Base-by-base conservation (phyloP, 2,888 invertebrate genomes). In the Catocala nupta region DNA sequence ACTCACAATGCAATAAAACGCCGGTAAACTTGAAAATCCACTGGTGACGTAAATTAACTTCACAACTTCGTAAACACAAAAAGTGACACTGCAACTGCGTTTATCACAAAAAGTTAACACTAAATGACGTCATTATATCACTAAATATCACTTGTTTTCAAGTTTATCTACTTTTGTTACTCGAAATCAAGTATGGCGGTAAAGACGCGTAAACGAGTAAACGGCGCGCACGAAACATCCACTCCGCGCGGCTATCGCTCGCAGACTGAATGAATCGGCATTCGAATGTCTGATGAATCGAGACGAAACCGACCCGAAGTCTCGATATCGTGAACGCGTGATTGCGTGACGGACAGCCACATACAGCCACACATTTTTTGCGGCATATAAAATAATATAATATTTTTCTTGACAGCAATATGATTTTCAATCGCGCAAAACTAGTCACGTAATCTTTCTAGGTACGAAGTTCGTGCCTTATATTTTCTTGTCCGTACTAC, bases 1-100 rank as follows among this genome's bases (percentile, higher is more conserved):
- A 81, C 78, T 81, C 68, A 82, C 61, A 61, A 11, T 34, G 9
- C 82, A 55, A 59, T 12, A 82, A 82, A 82, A 84, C 70, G 71
- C 87, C 87, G 86, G 84, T 73, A 60, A 80, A 83, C 81, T 83
- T 70, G 78, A 71, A 81, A 89, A 90, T 90, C 90, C 90, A 86
- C 82, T 81, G 69, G 70, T 77, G 70, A 66, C 67, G 71, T 61
- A 71, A 74, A 71, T 67, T 68, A 81, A 85, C 81, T 77, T 73
- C 80, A 81, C 75, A 78, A 81, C 76, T 80, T 67, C 48, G 36
- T 53, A 68, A 77, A 77, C 82, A 75, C 73, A 75, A 75, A 70
- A 69, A 61, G 43, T 65, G 11, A 78, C 81, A 78, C 77, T 71
- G 63, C 36, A 68, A 70, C 70, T 65, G 57, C 73, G 70, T 71